Base-by-base conservation (phyloP, 2,888 invertebrate species). In the Ligdia adustata region DNA sequence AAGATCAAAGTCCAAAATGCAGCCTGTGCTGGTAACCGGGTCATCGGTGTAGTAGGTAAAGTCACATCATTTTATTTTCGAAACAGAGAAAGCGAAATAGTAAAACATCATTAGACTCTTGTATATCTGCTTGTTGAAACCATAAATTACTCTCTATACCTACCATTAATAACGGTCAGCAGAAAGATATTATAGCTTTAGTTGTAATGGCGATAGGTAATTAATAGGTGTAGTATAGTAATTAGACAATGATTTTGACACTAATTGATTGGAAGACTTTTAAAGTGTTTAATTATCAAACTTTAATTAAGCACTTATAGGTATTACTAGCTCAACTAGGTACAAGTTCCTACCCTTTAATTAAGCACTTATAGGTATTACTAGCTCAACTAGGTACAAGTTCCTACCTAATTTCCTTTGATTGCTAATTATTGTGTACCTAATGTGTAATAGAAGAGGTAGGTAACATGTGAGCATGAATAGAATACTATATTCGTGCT, bases 1-100 rank as follows among this genome's bases (percentile, higher is more conserved):
- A 34, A 28, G 66, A 39, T 55, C 68, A 64, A 64, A 72, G 72
- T 70, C 66, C 66, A 60, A 45, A 24, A 47, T 49, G 58, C 49
- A 60, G 14, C 32, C 29, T 38, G 20, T 44, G 55, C 27, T 31
- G 24, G 34, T 40, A 47, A 51, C 38, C 40, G 31, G 49, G 52
- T 53, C 55, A 52, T 28, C 27, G 41, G 48, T 40, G 50, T 39
- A 31, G 35, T 24, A 28, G 24, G 35, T 35, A 45, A 39, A 39
- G 51, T 52, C 15, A 13, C 13, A 41, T 7, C 31, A 47, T 41
- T 37, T 27, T 16, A 47, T 55, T 37, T 32, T 38, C 45, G 24
- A 44, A 43, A 51, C 26, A 29, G 33, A 55, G 37, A 52, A 52
- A 51, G 47, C 35, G 15, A 20, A 47, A 22, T 34, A 18, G 18